Conservation (phyloP, 2,113 vertebrate genomes). For the Ramphastos sulfuratus region DNA sequence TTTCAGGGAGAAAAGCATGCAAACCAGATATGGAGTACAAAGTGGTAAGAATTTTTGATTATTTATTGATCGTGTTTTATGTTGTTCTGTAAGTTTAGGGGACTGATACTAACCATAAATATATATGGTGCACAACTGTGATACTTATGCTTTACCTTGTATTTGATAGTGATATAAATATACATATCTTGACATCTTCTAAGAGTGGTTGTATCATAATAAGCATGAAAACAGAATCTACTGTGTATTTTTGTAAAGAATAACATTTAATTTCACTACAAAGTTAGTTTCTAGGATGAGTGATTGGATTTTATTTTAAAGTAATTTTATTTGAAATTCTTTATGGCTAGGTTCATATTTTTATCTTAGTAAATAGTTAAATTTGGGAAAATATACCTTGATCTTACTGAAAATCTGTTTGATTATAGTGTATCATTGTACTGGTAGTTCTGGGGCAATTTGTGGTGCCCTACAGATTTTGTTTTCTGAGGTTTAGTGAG, state of each 20-base stretch:
- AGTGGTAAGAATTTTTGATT: conserved; percentile 78
- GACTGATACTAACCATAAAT: not conserved
- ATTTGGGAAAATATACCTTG: not conserved
- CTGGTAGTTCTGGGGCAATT: not conserved
- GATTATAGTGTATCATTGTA: not conserved
- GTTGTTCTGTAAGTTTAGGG: not conserved
- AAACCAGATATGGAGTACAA: conserved; percentile 83
- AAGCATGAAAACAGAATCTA: not conserved
- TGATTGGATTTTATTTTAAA: not conserved
- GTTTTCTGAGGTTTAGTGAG: not conserved
- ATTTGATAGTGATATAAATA: not conserved
- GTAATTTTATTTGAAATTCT: not conserved
- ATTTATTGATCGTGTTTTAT: conserved; percentile 43
- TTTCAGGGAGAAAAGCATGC: conserved; percentile 94
- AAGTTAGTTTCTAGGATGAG: not conserved
- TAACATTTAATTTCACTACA: not conserved
- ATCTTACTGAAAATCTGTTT: not conserved
- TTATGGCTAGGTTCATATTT: not conserved
- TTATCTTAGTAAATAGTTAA: not conserved
- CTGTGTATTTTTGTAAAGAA: not conserved
- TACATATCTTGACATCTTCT: not conserved
- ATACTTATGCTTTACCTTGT: not conserved
- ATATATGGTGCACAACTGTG: not conserved
- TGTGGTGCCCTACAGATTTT: not conserved
- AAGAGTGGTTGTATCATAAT: not conserved